These are phyloP conservation scores for Vollenhovia emeryi DNA, from an alignment of 1,140 invertebrate genomes.

Conservation along the genomic window DNA sequence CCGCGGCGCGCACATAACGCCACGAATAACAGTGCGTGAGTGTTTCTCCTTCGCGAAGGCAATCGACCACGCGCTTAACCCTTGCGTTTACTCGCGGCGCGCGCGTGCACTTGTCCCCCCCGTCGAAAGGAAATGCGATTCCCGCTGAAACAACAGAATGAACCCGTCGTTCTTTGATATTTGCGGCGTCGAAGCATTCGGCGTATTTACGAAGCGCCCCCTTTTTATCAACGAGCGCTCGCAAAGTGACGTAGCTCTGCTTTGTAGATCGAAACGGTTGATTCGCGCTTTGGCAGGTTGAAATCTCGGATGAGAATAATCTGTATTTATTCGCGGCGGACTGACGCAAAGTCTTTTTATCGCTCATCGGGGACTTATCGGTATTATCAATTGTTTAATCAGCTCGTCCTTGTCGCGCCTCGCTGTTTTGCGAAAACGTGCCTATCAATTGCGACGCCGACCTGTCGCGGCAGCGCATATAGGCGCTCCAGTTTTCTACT, in stretches of 20 bases:
- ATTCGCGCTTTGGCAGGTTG: not conserved
- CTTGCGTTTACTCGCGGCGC: not conserved
- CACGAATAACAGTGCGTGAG: slow-evolving; percentile 44
- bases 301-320: not conserved
- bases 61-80: slow-evolving; percentile 5
- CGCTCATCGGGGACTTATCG: not conserved
- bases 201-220: not conserved
- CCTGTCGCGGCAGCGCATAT: not conserved
- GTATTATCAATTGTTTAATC: not conserved
- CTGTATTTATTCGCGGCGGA: not conserved
- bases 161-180: not conserved
- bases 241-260: not conserved
- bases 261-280: not conserved
- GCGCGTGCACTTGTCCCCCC: not conserved
- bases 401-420: not conserved
- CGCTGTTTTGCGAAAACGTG: not conserved
- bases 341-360: not conserved
- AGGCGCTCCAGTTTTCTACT: slow-evolving; percentile 43
- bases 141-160: not conserved
- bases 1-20: not conserved
- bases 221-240: not conserved
- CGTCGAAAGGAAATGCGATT: slow-evolving; percentile 2
- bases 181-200: not conserved
- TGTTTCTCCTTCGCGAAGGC: slow-evolving; percentile 41
- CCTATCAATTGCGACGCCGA: slow-evolving; percentile 18